phyloP scores from a whole-genome alignment of 2,888 invertebrate genomes.

The Diarsia mendica region DNA sequence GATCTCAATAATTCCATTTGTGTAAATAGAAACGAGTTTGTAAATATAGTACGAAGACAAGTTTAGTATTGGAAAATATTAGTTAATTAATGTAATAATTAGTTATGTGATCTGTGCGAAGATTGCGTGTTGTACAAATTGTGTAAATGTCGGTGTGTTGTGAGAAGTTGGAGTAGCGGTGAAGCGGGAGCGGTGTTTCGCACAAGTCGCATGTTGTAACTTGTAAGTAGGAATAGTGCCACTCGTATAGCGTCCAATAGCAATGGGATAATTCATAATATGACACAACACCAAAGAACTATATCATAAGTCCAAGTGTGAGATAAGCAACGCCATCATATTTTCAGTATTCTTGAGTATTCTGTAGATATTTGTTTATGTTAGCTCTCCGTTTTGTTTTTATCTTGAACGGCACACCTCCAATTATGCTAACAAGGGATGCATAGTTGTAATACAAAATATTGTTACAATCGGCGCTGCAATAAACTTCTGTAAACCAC shows the following conservation, averaged over 20 bases:
- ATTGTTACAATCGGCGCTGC: conserved; percentile 38
- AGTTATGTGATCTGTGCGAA: conserved; percentile 75
- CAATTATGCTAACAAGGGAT: conserved; percentile 2
- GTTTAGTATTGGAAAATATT: conserved; percentile 74
- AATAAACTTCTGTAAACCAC: conserved; percentile 28
- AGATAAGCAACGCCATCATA: conserved; percentile 84
- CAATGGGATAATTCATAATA: conserved; percentile 80
- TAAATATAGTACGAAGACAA: conserved; percentile 82
- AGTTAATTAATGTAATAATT: conserved; percentile 74
- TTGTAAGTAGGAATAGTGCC: conserved; percentile 76
- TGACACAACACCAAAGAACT: conserved; percentile 90
- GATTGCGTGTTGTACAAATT: conserved; percentile 68
- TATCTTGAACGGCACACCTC: conserved; percentile 18
- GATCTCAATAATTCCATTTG: conserved; percentile 90
- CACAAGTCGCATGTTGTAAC: conserved; percentile 71
- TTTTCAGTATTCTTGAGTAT: conserved; percentile 88
- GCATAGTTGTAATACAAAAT: conserved; percentile 11
- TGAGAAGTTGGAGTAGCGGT: conserved; percentile 57
- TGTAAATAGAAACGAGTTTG: conserved; percentile 85
- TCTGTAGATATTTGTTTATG: conserved; percentile 65
- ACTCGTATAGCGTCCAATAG: conserved; percentile 87
- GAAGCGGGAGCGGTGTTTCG: conserved; percentile 65
- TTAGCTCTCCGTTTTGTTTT: conserved; percentile 29
- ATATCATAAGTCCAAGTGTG: conserved; percentile 83
- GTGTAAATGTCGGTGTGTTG: conserved; percentile 64